phyloP scores from a whole-genome alignment of 2,113 vertebrate genomes.

The Microtus oregoni region DNA sequence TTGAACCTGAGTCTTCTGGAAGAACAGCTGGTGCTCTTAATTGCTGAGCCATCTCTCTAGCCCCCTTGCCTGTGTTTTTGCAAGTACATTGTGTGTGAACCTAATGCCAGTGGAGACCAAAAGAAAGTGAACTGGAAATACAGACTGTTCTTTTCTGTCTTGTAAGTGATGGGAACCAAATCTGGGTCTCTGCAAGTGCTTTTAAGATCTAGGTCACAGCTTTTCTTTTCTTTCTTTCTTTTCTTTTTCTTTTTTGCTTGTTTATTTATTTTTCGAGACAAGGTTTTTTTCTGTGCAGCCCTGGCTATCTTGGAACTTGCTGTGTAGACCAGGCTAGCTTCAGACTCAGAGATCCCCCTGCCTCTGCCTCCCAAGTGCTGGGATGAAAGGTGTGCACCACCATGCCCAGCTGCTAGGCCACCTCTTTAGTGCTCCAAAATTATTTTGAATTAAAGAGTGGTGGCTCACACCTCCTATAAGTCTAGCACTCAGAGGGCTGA shows the following conservation, averaged over 20 bases:
- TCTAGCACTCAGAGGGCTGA: neutral
- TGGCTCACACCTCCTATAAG: neutral
- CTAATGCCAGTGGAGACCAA: neutral
- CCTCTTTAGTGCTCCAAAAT: neutral
- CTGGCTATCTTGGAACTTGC: neutral
- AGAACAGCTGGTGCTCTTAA: too few relatives aligned
- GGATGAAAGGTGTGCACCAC: neutral
- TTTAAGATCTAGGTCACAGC: too few relatives aligned
- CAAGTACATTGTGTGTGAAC: neutral
- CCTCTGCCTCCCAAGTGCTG: neutral
- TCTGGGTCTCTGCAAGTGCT: neutral
- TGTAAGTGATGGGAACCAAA: neutral
- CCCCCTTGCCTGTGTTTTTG: neutral
- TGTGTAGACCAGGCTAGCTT: neutral
- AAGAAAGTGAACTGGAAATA: neutral
- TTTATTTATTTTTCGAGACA: neutral
- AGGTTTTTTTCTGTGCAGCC: neutral
- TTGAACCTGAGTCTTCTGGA: too few relatives aligned
- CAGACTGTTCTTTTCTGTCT: neutral
- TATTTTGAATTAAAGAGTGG: neutral
- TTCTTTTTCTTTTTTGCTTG: too few relatives aligned
- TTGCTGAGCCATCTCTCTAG: too few relatives aligned
- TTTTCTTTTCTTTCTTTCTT: too few relatives aligned
- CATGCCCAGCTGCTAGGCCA: neutral
- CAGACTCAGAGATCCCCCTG: neutral